These are phyloP conservation scores for Pseudonaja textilis DNA, from an alignment of 2,113 vertebrate genomes.

Conservation along the genomic window DNA sequence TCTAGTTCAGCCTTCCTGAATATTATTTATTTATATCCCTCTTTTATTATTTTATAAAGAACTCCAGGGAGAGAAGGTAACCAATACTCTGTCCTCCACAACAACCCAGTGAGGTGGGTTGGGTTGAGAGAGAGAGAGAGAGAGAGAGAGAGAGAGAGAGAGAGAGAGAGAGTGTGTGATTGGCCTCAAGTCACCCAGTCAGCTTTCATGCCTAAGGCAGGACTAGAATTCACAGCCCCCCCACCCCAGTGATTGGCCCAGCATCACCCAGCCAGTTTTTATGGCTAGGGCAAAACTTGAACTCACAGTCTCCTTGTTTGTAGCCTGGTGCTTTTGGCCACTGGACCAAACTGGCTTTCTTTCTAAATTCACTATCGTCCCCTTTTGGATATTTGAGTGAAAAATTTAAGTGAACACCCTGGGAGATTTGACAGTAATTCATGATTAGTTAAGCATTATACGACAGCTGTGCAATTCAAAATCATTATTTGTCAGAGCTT, in stretches of 20 bases:
- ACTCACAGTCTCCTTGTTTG: not conserved
- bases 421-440: conserved; percentile 65
- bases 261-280: not conserved
- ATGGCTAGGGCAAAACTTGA: not conserved
- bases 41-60: not conserved
- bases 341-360: not conserved
- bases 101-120: not conserved
- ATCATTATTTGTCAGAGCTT: conserved; percentile 53
- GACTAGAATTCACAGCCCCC: no score
- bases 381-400: conserved; percentile 64
- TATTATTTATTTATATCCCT: not conserved
- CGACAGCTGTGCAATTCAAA: conserved; percentile 66
- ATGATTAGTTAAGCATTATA: conserved; percentile 65
- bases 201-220: no score
- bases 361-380: conserved; percentile 42
- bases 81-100: not conserved
- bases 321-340: not conserved
- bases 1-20: not conserved
- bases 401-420: conserved; percentile 52
- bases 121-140: no score
- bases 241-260: not conserved
- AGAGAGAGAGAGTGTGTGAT: no score
- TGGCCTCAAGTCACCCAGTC: no score
- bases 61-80: not conserved
- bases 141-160: no score